Base-by-base conservation (phyloP, 1,140 invertebrate genomes). In the Cydia amplana region DNA sequence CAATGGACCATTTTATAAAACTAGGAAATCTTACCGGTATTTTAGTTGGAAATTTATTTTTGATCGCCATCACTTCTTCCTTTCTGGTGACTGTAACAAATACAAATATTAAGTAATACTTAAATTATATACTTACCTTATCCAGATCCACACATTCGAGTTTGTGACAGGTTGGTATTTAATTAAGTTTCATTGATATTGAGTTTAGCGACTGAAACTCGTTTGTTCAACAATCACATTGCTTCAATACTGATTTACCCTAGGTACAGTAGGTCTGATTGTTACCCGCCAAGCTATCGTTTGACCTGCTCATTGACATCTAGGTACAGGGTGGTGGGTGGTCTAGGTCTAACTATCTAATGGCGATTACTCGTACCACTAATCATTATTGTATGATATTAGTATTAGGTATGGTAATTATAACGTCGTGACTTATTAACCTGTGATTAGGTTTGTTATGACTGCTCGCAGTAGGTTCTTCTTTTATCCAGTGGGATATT, bases 1-100 rank as follows among this genome's bases (percentile, higher is more conserved):
- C 9, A 40, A 40, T 2, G 36, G 36, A 36, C 36, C 18, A 49
- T 40, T 80, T 9, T 60, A 18, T 10, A 12, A 60, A 23, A n/a
- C 9, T 23, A 4, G 9, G 9, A 60, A 10, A 60, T 23, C 93
- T 94, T 92, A 95, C 94, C 78, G 94, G 94, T 83, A 94, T 91
- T 94, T 95, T 95, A 4, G 91, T 94, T 12, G 94, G 94, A 83
- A 94, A 95, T 89, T 93, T 94, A 75, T 86, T 94, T 87, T 93
- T 93, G 43, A 95, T 94, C 4, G 94, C 94, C 84, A 93, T 89
- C 5, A 94, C 94, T 90, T 95, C 94, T 84, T 94, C 94, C 85
- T 93, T 94, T 82, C 93, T 87, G 72, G 84, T 93, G 76, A 94
- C 94, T 94, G 90, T 49, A 92, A 94, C 80, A 75, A 84, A 73